Percentiles rank a stretch among this genome's conserved stretches.
Evolutionary conservation across 2,113 vertebrate species (phyloP).

Genomic region (Amphilophus citrinellus): DNA sequence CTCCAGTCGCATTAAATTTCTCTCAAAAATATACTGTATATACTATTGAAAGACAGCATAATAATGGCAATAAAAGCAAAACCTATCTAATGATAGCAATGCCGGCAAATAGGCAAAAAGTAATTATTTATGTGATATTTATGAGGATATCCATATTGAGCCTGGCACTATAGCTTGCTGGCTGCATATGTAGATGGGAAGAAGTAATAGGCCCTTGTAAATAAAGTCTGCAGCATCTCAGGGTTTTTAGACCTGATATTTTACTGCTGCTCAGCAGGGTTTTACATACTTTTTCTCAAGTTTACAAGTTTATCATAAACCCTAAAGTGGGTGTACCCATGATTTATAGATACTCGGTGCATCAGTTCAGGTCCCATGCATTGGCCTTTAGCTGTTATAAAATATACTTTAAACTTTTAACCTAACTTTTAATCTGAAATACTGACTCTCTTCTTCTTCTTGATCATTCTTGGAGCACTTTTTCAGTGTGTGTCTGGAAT

Average conservation of each 20-base stretch:
- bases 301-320: constrained; percentile 63
- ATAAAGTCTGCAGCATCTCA: not conserved
- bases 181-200: not conserved
- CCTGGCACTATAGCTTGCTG: not conserved
- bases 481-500: not conserved
- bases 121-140: not conserved
- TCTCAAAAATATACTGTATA: not conserved
- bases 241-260: constrained; percentile 11
- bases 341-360: constrained; percentile 44
- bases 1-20: not conserved
- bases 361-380: not conserved
- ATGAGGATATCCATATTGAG: not conserved
- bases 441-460: not conserved
- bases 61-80: not conserved
- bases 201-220: not conserved
- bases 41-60: not conserved
- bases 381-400: not conserved
- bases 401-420: not conserved
- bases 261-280: constrained; percentile 46
- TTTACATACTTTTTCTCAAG: constrained; percentile 53
- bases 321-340: constrained; percentile 28
- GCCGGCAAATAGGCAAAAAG: not conserved
- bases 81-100: not conserved
- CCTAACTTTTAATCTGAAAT: not conserved
- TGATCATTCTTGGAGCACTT: not conserved